Base-by-base conservation (phyloP, 2,113 vertebrate genomes). In the Monarcha castaneiventris region DNA sequence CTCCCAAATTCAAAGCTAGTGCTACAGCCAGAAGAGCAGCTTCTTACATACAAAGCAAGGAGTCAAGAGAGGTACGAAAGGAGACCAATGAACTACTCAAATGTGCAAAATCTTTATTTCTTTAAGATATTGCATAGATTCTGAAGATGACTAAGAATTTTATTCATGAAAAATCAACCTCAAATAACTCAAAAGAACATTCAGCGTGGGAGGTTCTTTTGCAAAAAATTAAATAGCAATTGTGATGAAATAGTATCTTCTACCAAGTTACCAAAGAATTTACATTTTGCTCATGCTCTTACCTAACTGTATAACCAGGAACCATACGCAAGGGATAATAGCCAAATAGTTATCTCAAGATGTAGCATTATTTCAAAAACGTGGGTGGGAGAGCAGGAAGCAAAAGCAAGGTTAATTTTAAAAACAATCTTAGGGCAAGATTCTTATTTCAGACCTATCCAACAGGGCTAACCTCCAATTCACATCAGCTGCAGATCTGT, bases 171-270 rank as follows among this genome's bases (percentile, higher is more conserved):
- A 96, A 95, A 87, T 75, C 92, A 95, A 89, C 93, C 90, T 77
- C 96, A 96, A 97, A 92, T 94, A 96, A 93, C 93, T 96, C 88
- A 87, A 90, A 90, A 87, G 94, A 96, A 96, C 93, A 96, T 94
- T 93, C 86, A 84, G 92, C 21, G 86, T 95, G 83, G 90, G 88
- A 95, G 88, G 94, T 94, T 96, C 94, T 94, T 92, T 86, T 94
- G 68, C 86, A 96, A 90, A 90, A 94, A 92, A 94, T 95, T 95
- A 96, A 96, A 92, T 58, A 93, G 88, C 83, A 67, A 88, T 95
- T 96, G 94, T 95, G 93, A 96, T 93, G 90, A 96, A 93, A 94
- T 94, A 93, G 90, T 92, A 96, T 93, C 92, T 96, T 96, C 78
- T 93, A 79, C 77, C 27, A 89, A 94, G 68, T 49, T 95, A 90